Evolutionary conservation across 2,797 vertebrate species (phyloP).

Genomic region (Enoplosus armatus): DNA sequence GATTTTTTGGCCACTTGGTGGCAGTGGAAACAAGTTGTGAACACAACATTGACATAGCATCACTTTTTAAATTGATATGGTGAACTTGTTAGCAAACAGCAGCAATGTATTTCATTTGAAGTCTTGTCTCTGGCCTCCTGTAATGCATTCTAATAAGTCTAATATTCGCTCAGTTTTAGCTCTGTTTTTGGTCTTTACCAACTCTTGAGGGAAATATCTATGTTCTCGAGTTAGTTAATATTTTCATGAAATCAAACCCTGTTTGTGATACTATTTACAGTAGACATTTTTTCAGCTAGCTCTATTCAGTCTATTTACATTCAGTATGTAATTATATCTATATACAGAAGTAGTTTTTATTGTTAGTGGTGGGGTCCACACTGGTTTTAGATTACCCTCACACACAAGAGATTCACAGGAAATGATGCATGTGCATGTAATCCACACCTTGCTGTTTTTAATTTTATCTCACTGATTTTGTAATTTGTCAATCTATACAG

Average conservation of each 20-base stretch:
- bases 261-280: not conserved
- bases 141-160: no score
- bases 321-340: not conserved
- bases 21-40: not conserved
- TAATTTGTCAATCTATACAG: not conserved
- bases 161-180: not conserved
- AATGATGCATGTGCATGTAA: not conserved
- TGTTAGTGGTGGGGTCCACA: not conserved
- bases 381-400: not conserved
- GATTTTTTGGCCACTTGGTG: not conserved
- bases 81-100: no score
- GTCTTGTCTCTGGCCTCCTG: no score
- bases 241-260: not conserved
- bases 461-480: not conserved
- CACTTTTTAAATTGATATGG: not conserved
- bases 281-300: no score
- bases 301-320: not conserved
- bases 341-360: not conserved
- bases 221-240: not conserved
- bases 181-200: not conserved
- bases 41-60: not conserved
- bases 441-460: not conserved
- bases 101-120: not conserved
- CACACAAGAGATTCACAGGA: not conserved
- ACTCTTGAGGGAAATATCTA: not conserved